phyloP scores from a whole-genome alignment of 1,140 invertebrate genomes.

The Trissolcus basalis region DNA sequence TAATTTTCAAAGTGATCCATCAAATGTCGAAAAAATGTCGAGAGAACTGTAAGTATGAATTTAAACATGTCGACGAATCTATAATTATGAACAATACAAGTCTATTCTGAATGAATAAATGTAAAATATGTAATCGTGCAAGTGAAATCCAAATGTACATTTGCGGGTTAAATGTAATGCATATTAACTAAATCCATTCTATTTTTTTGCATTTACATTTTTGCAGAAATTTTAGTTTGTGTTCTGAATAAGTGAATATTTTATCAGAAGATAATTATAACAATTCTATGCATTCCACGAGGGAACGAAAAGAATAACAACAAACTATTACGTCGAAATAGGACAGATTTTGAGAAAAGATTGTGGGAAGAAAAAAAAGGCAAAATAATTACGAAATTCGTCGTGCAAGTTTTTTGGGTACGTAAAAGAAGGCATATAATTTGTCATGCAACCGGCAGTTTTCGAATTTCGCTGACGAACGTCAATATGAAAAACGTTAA shows the following conservation, averaged over 20 bases:
- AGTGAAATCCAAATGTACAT: too few relatives aligned
- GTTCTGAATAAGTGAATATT: conserved; percentile 50
- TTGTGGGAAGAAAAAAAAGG: conserved; percentile 17
- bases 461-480: conserved; percentile 11
- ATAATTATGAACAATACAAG: conserved; percentile 32
- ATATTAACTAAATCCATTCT: conserved; percentile 36
- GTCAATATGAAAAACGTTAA: conserved; percentile 1
- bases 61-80: conserved; percentile 30
- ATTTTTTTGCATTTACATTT: conserved; percentile 18
- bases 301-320: conserved; percentile 29
- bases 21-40: too few relatives aligned
- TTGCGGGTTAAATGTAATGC: conserved; percentile 35
- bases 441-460: conserved; percentile 42
- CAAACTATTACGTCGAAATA: conserved; percentile 52
- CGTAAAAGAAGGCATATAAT: conserved; percentile 37
- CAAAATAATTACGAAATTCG: conserved; percentile 20
- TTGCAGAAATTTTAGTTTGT: background rate
- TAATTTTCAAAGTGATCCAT: too few relatives aligned
- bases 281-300: conserved; percentile 30
- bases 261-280: conserved; percentile 43
- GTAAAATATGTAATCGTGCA: too few relatives aligned
- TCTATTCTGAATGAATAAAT: too few relatives aligned
- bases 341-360: conserved; percentile 43
- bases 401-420: conserved; percentile 15
- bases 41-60: too few relatives aligned